Conservation (phyloP, 2,113 vertebrate genomes). For the Eonycteris spelaea region DNA sequence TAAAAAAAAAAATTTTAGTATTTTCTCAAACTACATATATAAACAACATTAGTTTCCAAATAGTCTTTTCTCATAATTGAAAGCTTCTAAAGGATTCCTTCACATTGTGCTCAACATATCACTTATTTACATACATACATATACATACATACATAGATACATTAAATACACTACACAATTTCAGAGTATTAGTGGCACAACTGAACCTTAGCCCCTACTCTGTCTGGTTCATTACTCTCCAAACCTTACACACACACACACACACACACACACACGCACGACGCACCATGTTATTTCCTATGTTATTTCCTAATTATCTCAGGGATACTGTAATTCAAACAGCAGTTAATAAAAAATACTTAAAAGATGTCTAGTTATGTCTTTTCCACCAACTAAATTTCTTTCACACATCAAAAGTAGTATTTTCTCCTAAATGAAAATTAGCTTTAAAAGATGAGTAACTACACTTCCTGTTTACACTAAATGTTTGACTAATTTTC, state of each 20-base stretch:
- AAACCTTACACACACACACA: background rate
- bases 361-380: background rate
- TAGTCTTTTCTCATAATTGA: background rate
- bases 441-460: background rate
- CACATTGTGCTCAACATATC: background rate
- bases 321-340: background rate
- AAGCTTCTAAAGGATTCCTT: background rate
- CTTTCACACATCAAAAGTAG: background rate
- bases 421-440: background rate
- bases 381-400: background rate
- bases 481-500: slow-evolving; percentile 9
- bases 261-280: no score
- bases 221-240: background rate
- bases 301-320: no score
- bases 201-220: background rate
- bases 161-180: background rate
- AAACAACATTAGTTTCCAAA: background rate
- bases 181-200: background rate
- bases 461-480: background rate
- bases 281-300: no score
- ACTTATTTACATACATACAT: background rate
- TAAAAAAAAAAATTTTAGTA: background rate
- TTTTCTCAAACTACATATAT: background rate
- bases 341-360: background rate
- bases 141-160: background rate